Conservation (phyloP, 1,140 invertebrate species). For the Drosophila ambigua region DNA sequence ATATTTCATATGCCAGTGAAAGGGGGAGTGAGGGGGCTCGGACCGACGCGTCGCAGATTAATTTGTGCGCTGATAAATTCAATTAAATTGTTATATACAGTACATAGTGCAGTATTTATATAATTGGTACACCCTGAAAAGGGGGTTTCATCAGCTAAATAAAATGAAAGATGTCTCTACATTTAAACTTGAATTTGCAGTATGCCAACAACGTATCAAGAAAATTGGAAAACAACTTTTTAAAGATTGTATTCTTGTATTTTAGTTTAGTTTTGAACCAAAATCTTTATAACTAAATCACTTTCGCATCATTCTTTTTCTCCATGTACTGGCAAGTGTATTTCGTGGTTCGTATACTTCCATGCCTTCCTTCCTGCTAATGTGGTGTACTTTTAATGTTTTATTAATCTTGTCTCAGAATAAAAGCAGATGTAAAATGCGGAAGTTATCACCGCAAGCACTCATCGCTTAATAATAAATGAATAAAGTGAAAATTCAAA, state of each 20-base stretch:
- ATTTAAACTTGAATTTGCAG: too few relatives aligned
- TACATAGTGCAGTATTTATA: constrained; percentile 26
- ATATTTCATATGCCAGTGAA: not conserved
- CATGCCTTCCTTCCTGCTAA: not conserved
- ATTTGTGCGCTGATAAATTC: constrained; percentile 76
- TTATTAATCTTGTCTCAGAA: constrained; percentile 77
- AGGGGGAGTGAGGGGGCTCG: not conserved
- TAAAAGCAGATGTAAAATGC: constrained; percentile 56
- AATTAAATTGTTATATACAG: constrained; percentile 74
- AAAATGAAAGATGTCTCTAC: too few relatives aligned
- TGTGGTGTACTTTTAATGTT: constrained; percentile 47
- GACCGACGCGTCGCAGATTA: constrained; percentile 46
- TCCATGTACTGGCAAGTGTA: constrained; percentile 13
- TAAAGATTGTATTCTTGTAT: too few relatives aligned
- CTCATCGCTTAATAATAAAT: constrained; percentile 33
- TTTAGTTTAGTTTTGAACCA: too few relatives aligned
- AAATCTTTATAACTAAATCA: constrained; percentile 6
- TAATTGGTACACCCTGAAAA: not conserved
- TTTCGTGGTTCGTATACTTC: not conserved
- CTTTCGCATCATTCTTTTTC: constrained; percentile 5
- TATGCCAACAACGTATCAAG: too few relatives aligned
- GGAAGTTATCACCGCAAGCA: constrained; percentile 51
- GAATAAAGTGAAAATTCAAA: constrained; percentile 40
- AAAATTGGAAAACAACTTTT: too few relatives aligned
- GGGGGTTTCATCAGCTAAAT: too few relatives aligned